Base-by-base conservation (phyloP, 2,113 vertebrate genomes). In the Clinocottus analis region DNA sequence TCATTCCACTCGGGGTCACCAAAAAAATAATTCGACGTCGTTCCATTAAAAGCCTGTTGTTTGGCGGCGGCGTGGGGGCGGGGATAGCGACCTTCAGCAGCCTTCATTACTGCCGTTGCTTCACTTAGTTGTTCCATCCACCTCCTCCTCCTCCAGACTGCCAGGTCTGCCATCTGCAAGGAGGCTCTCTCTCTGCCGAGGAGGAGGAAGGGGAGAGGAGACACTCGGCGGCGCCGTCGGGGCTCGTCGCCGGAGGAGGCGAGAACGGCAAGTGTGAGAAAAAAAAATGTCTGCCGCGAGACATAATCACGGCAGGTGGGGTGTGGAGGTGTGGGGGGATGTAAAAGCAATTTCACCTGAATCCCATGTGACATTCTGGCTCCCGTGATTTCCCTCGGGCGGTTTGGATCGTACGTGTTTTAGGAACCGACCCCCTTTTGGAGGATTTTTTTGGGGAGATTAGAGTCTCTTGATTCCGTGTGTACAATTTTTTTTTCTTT, bases 131-230 rank as follows among this genome's bases (percentile, higher is more conserved):
- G 7, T 73, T 83, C 81, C 29, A 58, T 55, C 21, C 39, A n/a
- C 72, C 5, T 86, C 85, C 80, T 83, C 88, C 85, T 83, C 82
- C 90, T 87, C 85, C 85, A 86, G 79, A 85, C 69, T 43, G 19
- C 61, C 27, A 16, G 0, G 66, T 71, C 55, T 23, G 75, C 75
- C 79, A 71, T 79, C 88, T 75, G 80, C 21, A 37, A 78, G 59
- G 17, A 63, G 63, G 70, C 68, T 70, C 31, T 61, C 68, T 70
- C 31, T 61, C 37, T 39, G 79, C 62, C 58, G 68, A 73, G 64
- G 74, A 73, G 64, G 74, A 58, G 85, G 76, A 77, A 80, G 84
- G 17, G 72, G 70, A 7, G 79, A 70, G 68, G 79, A 70, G 68
- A 75, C 39, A 37, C 27, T 31, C 27, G 64, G 55, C 74, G 10